These are phyloP conservation scores for Notarius quadriscutis DNA, from an alignment of 2,113 vertebrate species.

Conservation along the genomic window DNA sequence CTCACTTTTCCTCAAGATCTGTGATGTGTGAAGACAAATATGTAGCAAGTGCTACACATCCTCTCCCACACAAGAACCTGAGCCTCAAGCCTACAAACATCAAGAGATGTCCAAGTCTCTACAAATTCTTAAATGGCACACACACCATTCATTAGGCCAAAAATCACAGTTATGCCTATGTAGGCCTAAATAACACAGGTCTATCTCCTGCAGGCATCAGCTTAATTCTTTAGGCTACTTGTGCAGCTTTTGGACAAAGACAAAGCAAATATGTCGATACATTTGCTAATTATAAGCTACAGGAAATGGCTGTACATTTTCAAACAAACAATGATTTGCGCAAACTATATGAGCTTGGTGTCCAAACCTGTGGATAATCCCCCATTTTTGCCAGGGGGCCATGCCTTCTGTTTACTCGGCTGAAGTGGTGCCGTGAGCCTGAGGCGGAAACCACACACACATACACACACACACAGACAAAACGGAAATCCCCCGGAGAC, in stretches of 20 bases:
- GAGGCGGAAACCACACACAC: conserved; percentile 52
- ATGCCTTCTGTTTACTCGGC: conserved; percentile 65
- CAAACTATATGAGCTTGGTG: conserved; percentile 47
- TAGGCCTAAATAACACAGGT: not conserved
- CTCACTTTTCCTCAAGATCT: not conserved
- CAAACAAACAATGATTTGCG: conserved; percentile 63
- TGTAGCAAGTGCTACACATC: not conserved
- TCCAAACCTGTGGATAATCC: conserved; percentile 67
- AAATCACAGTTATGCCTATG: not conserved
- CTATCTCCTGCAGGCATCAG: not conserved
- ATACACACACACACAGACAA: conserved; percentile 63
- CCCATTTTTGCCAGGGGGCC: conserved; percentile 59
- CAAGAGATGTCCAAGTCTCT: not conserved
- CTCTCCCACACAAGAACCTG: not conserved
- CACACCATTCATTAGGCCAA: not conserved
- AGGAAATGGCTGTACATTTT: conserved; percentile 22
- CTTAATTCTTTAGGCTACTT: conserved; percentile 26
- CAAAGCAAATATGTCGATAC: conserved; percentile 54
- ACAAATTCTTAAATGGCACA: not conserved
- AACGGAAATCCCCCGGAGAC: conserved; percentile 59
- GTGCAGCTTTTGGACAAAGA: conserved; percentile 51
- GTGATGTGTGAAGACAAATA: not conserved
- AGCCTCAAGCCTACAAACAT: not conserved
- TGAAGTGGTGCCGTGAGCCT: conserved; percentile 60
- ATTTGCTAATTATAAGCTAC: conserved; percentile 29